Base-by-base conservation (phyloP, 2,113 vertebrate species). In the Microcebus lehilahytsara region DNA sequence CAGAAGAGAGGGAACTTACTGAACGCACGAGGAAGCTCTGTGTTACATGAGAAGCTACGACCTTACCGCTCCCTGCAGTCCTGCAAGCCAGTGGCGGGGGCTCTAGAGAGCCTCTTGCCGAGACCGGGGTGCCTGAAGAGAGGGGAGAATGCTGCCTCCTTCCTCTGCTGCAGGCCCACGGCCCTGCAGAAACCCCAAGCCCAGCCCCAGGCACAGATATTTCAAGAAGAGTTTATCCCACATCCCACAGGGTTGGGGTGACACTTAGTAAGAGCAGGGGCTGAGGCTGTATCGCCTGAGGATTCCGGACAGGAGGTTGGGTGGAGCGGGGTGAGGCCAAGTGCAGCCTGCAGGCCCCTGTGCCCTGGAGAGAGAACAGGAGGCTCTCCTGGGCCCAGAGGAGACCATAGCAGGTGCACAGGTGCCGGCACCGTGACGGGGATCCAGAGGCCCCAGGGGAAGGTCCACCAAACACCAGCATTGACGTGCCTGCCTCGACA, bases 11-110 rank as follows among this genome's bases (percentile, higher is more conserved):
- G 10, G 42, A 40, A 12, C 10, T 19, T 42, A 13, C 16, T n/a
- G 46, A 46, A 20, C 2, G 1, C 12, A 13, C 8, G 22, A 84
- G 32, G 64, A 25, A 11, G 62, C 13, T 14, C 19, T 11, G 22
- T 64, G 49, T 14, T 37, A 56, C 0, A 0, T 32, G 3, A 19
- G 23, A 23, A 34, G 27, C 72, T 64, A 7, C 0, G 20, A 46
- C 79, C 22, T 17, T 14, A 20, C 49, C 85, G 9, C 32, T 67
- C 23, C 71, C 77, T 1, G 0, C 9, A 13, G 0, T 9, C 7
- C 71, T 60, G 11, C 5, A 56, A 17, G 17, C 25, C 74, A 12
- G 20, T n/a, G 51, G 46, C n/a, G 13, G 51, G 77, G 14, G 6
- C 51, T 62, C 78, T 5, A 1, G 46, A 72, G 53, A 62, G 6